Evolutionary conservation across 2,797 vertebrate genomes (phyloP), one percentile per base, ranked within the genome.

Genomic region (Otolemur crassicaudatus): DNA sequence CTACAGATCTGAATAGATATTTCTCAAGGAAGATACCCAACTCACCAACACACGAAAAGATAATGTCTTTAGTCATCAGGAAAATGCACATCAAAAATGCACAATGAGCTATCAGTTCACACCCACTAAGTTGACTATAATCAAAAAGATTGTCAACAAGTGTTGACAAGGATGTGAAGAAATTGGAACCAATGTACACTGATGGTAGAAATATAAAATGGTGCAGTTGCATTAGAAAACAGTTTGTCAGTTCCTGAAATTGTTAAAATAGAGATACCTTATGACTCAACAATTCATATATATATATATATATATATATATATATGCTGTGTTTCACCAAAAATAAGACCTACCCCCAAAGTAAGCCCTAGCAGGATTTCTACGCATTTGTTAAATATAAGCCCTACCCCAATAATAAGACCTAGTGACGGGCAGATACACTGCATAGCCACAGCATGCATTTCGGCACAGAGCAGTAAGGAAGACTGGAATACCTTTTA

Each of bases 221-320:
- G 75, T 34, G 2, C 40, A 61, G 75, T 84, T 96, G 60, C 90
- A 79, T 89, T 91, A 77, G 49, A 82, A 95, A 84, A 79, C 72
- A 79, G 70, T 60, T 37, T 82, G 76, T 49, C 31, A 89, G 22
- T 60, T 87, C n/a, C 72, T 94, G 85, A 93, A 81, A 80, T 67
- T 73, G 53, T 43, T 91, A 93, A 94, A 76, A 87, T 37, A 70
- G 23, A 87, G 69, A 88, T 85, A 92, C 40, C 60, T 73, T 90
- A 81, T 56, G 70, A 73, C 14, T 20, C n/a, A 95, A 75, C 40
- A 90, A 83, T 56, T 53, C 40, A n/a, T 19, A 25, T 77, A n/a
- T 53, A 58, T 43, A 29, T 76, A 43, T n/a, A n/a, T n/a, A n/a
- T n/a, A n/a, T n/a, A n/a, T n/a, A n/a, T 19, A 25, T 77, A n/a